phyloP scores from a whole-genome alignment of 2,797 vertebrate species.

The Alcedo atthis region DNA sequence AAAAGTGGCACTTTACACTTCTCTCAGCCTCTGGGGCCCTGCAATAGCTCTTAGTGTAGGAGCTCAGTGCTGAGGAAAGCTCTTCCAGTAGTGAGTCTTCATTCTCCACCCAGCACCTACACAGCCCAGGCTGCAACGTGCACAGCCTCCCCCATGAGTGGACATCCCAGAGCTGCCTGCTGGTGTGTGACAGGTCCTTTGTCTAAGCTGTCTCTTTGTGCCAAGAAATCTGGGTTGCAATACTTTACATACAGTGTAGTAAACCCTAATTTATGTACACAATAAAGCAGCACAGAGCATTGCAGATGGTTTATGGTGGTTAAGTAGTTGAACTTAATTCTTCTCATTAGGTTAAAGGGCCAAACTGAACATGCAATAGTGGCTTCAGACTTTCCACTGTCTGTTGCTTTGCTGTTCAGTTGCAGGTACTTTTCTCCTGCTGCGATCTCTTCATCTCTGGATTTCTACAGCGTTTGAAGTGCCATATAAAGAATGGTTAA shows the following conservation, averaged over 20 bases:
- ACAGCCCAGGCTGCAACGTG: not conserved
- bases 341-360: not conserved
- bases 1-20: not conserved
- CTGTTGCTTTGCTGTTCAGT: not conserved
- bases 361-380: not conserved
- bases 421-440: not conserved
- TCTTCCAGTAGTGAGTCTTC: not conserved
- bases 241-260: not conserved
- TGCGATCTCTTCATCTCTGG: not conserved
- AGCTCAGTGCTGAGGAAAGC: not conserved
- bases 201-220: not conserved
- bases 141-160: rapidly evolving
- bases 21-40: not conserved
- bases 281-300: not conserved
- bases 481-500: not conserved
- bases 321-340: not conserved
- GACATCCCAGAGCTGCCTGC: not conserved
- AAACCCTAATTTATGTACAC: not conserved
- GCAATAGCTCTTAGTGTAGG: not conserved
- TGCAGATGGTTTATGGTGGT: not conserved
- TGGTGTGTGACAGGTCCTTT: rapidly evolving
- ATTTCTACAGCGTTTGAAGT: not conserved
- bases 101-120: not conserved
- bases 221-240: not conserved
- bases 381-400: not conserved